Conservation (phyloP, 2,888 invertebrate genomes). For the Cheiracanthium punctorium region DNA sequence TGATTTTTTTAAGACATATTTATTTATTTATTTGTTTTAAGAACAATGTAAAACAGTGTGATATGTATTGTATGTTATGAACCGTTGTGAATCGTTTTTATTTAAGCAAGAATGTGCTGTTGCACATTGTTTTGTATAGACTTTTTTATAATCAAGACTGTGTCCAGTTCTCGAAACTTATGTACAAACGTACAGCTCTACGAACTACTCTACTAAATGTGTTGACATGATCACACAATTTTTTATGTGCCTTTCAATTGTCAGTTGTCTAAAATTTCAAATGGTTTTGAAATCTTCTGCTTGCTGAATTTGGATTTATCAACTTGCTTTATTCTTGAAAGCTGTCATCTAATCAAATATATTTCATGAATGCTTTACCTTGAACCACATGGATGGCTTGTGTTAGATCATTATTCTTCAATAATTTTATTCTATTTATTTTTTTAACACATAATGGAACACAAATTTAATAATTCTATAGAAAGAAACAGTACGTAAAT, state of each 20-base stretch:
- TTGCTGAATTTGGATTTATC: too few relatives aligned
- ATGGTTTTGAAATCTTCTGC: too few relatives aligned
- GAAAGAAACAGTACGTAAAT: too few relatives aligned
- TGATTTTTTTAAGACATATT: neutral
- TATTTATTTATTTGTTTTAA: neutral
- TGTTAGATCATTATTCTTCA: too few relatives aligned
- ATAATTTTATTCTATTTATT: too few relatives aligned
- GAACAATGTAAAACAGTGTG: neutral
- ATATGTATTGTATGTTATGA: neutral
- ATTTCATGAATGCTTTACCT: too few relatives aligned
- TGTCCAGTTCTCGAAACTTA: neutral
- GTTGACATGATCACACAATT: neutral
- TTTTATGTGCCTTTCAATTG: slow-evolving; percentile 9
- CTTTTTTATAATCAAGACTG: slow-evolving; percentile 1
- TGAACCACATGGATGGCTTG: too few relatives aligned
- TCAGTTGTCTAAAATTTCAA: too few relatives aligned
- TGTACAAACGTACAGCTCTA: slow-evolving; percentile 5
- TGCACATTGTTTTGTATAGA: slow-evolving; percentile 3
- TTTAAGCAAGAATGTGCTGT: neutral
- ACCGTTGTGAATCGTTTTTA: neutral
- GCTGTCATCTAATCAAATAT: too few relatives aligned
- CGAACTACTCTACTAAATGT: neutral
- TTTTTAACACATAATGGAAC: too few relatives aligned
- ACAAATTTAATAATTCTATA: too few relatives aligned
- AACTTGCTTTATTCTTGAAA: too few relatives aligned